A percentile compares a stretch with the other conserved stretches of the same genome.
Evolutionary conservation across 2,113 vertebrate species (phyloP).

Genomic region (Heloderma charlesbogerti): DNA sequence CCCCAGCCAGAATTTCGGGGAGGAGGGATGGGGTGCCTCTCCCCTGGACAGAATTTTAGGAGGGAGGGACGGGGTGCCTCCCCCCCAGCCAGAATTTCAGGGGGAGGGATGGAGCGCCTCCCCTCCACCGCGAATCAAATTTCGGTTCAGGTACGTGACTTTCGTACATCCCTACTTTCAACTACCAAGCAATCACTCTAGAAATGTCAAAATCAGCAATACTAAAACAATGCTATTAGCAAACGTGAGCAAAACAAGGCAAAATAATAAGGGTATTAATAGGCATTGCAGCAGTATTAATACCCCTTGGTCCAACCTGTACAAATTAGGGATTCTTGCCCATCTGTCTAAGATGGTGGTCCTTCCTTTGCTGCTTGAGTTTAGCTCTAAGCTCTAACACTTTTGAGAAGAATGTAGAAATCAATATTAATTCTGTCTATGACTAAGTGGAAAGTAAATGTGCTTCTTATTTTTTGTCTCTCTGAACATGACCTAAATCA

Average conservation of each 20-base stretch:
- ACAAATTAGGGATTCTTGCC: not conserved
- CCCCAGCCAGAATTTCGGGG: too few relatives aligned
- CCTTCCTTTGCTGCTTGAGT: not conserved
- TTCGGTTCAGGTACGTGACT: too few relatives aligned
- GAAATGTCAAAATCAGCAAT: not conserved
- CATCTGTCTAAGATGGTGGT: not conserved
- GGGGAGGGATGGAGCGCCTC: too few relatives aligned
- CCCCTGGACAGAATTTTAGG: too few relatives aligned
- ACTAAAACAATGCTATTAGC: not conserved
- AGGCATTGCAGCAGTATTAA: not conserved
- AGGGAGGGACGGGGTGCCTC: too few relatives aligned
- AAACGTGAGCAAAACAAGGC: not conserved
- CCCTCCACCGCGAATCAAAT: too few relatives aligned
- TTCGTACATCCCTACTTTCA: too few relatives aligned
- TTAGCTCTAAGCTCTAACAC: constrained; percentile 30
- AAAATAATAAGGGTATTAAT: not conserved
- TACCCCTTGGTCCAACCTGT: not conserved
- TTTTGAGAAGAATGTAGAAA: constrained; percentile 41
- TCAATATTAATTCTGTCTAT: constrained; percentile 38
- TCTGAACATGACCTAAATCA: constrained; percentile 32
- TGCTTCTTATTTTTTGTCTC: constrained; percentile 29
- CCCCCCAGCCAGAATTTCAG: too few relatives aligned
- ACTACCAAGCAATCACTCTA: not conserved
- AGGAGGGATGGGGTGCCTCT: too few relatives aligned
- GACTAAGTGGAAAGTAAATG: constrained; percentile 39